Evolutionary conservation across 2,113 vertebrate genomes (phyloP), one percentile per base, ranked within the genome.

Genomic region (Ascaphus truei): DNA sequence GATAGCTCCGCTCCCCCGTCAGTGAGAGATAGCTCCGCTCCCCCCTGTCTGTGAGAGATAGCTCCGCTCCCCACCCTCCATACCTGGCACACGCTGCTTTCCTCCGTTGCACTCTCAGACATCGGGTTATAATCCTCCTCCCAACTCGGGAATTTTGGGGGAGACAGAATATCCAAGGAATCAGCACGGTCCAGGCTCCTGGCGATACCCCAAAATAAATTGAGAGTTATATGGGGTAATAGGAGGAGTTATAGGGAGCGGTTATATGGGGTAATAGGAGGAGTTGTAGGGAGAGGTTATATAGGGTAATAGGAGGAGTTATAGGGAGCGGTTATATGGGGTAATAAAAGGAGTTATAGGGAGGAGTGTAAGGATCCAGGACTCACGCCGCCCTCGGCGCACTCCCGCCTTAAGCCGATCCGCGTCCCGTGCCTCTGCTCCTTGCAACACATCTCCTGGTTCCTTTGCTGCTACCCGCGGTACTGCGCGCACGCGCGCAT

Each of bases 101-200:
- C 82, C 63, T 92, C 88, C 0, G 86, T 86, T 72, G 87, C 57
- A 26, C 90, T 96, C 84, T 95, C 94, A 30, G 93, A 89, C 82
- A 92, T 88, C 75, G 93, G 95, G 76, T 94, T 94, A 79, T 96
- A 95, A 82, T 97, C 93, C 73, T 99, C 96, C 56, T 99, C 96
- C 96, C 96, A 99, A 73, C 82, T 88, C 0, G 90, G 90, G 83
- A 95, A 93, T 76, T 93, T 91, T 2, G 93, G 93, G 72, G 89
- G 86, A 58, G 92, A 72, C 9, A 92, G 81, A 57, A 92, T 92
- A 71, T 91, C 94, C 0, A 98, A 91, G 59, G 93, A 95, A 82
- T 98, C 96, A 72, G 97, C 83, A 79, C 91, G 93, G 82, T 98
- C 96, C 80, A 99, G 86, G 83, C 96, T 96, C 85, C 92, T 96